phyloP scores from a whole-genome alignment of 2,113 vertebrate species.

The Athene cunicularia region DNA sequence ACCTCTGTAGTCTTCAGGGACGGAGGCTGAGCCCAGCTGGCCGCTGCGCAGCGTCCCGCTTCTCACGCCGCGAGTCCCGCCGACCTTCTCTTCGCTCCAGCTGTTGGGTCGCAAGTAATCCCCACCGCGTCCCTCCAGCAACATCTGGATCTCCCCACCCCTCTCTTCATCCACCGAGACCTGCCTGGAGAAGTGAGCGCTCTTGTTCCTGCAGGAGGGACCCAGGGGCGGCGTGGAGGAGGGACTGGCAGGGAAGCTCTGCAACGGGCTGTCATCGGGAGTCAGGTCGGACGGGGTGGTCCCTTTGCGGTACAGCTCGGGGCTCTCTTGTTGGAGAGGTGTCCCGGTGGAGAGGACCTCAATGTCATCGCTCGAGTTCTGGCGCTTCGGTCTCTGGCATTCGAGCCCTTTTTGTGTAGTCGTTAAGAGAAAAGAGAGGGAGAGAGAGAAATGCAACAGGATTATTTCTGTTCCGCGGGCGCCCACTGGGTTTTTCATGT shows the following conservation, averaged over 20 bases:
- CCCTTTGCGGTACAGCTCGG: constrained; percentile 93
- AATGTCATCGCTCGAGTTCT: constrained; percentile 88
- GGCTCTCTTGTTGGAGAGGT: constrained; percentile 85
- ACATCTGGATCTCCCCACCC: constrained; percentile 92
- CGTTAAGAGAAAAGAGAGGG: background rate
- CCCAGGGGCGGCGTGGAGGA: constrained; percentile 79
- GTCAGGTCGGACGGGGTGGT: constrained; percentile 92
- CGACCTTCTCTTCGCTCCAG: constrained; percentile 84
- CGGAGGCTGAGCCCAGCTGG: constrained; percentile 75
- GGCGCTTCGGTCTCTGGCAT: constrained; percentile 90
- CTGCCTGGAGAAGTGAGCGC: constrained; percentile 91
- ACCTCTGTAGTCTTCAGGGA: constrained; percentile 84
- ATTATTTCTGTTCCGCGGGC: background rate
- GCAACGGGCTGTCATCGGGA: constrained; percentile 90
- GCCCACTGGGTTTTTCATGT: fast-evolving
- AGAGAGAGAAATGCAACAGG: background rate
- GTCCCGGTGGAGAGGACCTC: constrained; percentile 92
- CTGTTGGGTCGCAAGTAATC: constrained; percentile 81
- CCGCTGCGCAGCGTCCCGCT: constrained; percentile 75
- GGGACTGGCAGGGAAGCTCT: constrained; percentile 88
- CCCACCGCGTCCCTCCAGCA: constrained; percentile 88
- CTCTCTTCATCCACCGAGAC: constrained; percentile 88
- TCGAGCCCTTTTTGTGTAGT: constrained; percentile 80
- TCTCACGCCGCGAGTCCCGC: constrained; percentile 55
- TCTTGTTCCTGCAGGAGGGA: constrained; percentile 81